Percentiles rank a stretch among this genome's conserved stretches.
Evolutionary conservation across 2,113 vertebrate genomes (phyloP).

Genomic region (Etheostoma cragini): DNA sequence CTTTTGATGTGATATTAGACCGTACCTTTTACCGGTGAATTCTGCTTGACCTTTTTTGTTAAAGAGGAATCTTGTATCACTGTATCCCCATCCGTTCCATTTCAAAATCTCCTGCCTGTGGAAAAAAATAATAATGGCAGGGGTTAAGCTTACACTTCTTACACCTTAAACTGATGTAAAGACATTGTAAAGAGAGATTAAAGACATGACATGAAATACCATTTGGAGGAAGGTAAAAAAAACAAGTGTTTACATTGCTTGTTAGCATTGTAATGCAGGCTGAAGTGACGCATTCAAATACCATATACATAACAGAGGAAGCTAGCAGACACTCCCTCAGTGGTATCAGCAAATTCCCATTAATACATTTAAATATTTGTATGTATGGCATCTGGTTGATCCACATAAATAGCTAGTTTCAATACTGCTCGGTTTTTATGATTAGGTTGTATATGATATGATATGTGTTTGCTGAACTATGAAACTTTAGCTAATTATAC

Average conservation of each 20-base stretch:
- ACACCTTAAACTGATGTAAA: slow-evolving; percentile 4
- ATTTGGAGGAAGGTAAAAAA: slow-evolving; percentile 15
- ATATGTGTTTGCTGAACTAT: not conserved
- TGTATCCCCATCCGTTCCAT: slow-evolving; percentile 99
- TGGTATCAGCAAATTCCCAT: not conserved
- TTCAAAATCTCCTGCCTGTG: slow-evolving; percentile 96
- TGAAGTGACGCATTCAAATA: slow-evolving; percentile 28
- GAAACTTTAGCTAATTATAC: slow-evolving; percentile 11
- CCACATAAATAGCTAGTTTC: not conserved
- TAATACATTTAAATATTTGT: slow-evolving; percentile 26
- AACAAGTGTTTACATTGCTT: slow-evolving; percentile 9
- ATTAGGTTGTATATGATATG: slow-evolving; percentile 5
- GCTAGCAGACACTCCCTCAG: slow-evolving; percentile 11
- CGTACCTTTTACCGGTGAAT: slow-evolving; percentile 96
- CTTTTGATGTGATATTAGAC: not conserved
- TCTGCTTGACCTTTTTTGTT: slow-evolving; percentile 98
- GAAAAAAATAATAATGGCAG: slow-evolving; percentile 48
- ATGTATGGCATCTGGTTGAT: slow-evolving; percentile 21
- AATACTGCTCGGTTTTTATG: slow-evolving; percentile 13
- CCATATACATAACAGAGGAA: slow-evolving; percentile 12
- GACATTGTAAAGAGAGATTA: too few species aligned
- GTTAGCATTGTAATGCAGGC: slow-evolving; percentile 18
- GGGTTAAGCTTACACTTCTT: slow-evolving; percentile 11
- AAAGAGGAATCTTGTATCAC: slow-evolving; percentile 93
- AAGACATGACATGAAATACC: slow-evolving; percentile 8